phyloP scores from a whole-genome alignment of 2,113 vertebrate genomes.

The Corynorhinus townsendii region DNA sequence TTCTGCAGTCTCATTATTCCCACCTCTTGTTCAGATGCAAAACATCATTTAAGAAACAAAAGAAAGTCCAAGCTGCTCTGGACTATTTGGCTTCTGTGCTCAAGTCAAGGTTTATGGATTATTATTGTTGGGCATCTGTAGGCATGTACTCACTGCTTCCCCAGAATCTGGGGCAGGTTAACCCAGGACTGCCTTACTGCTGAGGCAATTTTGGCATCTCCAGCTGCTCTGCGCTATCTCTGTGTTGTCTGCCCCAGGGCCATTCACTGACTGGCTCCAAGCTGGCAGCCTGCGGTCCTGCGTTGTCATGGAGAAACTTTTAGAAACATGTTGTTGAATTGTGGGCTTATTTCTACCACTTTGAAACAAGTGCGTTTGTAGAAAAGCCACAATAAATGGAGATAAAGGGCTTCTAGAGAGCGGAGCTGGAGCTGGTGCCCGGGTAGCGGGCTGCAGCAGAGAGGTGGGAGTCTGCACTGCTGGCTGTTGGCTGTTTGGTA shows the following conservation, averaged over 20 bases:
- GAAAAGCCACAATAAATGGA: neutral
- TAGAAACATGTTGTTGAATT: slow-evolving; percentile 39
- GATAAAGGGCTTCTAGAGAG: slow-evolving; percentile 33
- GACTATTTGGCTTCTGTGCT: neutral
- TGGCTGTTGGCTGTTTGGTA: slow-evolving; percentile 42
- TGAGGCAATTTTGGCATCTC: neutral
- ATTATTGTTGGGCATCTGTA: neutral
- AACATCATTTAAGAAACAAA: neutral
- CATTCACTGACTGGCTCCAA: slow-evolving; percentile 10
- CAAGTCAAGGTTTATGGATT: neutral
- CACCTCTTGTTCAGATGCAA: neutral
- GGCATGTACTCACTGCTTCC: neutral
- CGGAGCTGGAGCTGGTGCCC: neutral
- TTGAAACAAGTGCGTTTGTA: slow-evolving; percentile 52
- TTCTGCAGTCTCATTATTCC: neutral
- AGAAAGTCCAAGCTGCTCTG: neutral
- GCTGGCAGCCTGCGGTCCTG: slow-evolving; percentile 1
- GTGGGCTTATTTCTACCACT: slow-evolving; percentile 14
- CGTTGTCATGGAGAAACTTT: slow-evolving; percentile 75
- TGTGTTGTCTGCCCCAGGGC: neutral
- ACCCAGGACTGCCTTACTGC: accelerated
- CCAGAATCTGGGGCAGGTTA: neutral
- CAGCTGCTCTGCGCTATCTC: neutral
- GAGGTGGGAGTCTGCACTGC: neutral
- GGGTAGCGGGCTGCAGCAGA: accelerated